Percentiles rank a stretch among this genome's conserved stretches.
phyloP scores from a whole-genome alignment of 2,113 vertebrate species.

The Elephantulus edwardii region DNA sequence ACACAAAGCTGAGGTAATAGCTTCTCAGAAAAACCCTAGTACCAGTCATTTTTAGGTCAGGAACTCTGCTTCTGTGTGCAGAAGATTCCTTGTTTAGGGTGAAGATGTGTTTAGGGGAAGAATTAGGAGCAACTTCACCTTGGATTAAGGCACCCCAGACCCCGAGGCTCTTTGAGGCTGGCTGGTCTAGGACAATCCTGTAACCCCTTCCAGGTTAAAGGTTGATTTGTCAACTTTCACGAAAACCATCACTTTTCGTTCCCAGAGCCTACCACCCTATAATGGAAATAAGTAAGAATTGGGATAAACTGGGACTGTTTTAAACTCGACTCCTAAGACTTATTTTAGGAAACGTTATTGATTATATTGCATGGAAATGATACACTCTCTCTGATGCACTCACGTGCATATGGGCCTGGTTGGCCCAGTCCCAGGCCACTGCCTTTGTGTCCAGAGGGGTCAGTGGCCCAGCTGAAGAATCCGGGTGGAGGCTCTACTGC shows the following conservation, averaged over 20 bases:
- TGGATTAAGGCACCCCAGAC: not conserved
- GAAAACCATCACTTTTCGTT: conserved; percentile 56
- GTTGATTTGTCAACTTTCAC: not conserved
- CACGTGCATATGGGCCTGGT: not conserved
- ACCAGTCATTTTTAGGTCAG: not conserved
- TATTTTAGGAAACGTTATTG: conserved; percentile 73
- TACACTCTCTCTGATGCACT: not conserved
- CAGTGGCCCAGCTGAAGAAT: not conserved
- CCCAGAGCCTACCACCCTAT: conserved; percentile 65
- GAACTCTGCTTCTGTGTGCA: conserved; percentile 35
- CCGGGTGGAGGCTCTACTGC: not conserved
- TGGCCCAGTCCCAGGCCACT: not conserved
- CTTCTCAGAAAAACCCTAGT: not conserved
- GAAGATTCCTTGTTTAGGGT: conserved; percentile 1
- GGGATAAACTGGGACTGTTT: conserved; percentile 66
- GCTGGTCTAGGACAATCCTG: not conserved
- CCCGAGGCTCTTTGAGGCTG: not conserved
- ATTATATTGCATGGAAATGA: conserved; percentile 53
- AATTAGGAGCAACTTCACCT: not conserved
- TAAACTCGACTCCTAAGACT: conserved; percentile 51
- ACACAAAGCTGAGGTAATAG: not conserved
- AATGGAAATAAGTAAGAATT: conserved; percentile 53
- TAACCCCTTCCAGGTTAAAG: not conserved
- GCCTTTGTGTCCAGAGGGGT: not conserved
- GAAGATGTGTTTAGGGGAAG: not conserved